Evolutionary conservation across 2,888 invertebrate species (phyloP), one percentile per base, ranked within the genome.

Genomic region (Perdita meconis): DNA sequence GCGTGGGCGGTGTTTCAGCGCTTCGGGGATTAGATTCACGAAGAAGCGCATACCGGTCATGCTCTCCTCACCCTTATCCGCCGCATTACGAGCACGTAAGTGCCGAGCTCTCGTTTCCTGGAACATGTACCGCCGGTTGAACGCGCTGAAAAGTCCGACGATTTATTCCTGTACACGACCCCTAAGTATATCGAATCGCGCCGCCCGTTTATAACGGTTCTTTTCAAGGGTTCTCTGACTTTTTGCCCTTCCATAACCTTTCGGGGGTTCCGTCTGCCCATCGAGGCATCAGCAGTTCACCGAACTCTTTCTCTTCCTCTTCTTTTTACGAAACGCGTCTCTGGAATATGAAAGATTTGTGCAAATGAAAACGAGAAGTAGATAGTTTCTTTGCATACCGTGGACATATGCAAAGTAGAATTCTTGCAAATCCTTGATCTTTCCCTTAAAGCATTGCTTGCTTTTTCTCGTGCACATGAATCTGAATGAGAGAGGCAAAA

Each of bases 1-100:
- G 81, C 73, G 80, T 85, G 79, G 84, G 85, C 78, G 76, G 76
- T 73, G 77, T 83, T 83, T 78, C 82, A 77, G 55, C 76, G 76
- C 80, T 83, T 75, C 78, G 74, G 82, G 69, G 78, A 83, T 83
- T 78, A 82, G 71, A 85, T 85, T 75, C 69, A 61, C 82, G 63
- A 66, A 75, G 80, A 79, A 83, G 74, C 71, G 74, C 80, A 80
- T 78, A 80, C 68, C 68, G 68, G 51, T 59, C 65, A 53, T 60
- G 64, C 68, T 69, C 67, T 69, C 56, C 77, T 78, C 78, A 59
- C 68, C 68, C 77, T 79, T 78, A 79, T 78, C 73, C 79, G 51
- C 40, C n/a, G 71, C 71, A 61, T 67, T 78, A 63, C 71, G 71
- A 55, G 71, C 78, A 78, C 68, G 65, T 73, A 79, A 79, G 72